Conservation (phyloP, 1,140 invertebrate genomes). For the Saccostrea cuccullata region DNA sequence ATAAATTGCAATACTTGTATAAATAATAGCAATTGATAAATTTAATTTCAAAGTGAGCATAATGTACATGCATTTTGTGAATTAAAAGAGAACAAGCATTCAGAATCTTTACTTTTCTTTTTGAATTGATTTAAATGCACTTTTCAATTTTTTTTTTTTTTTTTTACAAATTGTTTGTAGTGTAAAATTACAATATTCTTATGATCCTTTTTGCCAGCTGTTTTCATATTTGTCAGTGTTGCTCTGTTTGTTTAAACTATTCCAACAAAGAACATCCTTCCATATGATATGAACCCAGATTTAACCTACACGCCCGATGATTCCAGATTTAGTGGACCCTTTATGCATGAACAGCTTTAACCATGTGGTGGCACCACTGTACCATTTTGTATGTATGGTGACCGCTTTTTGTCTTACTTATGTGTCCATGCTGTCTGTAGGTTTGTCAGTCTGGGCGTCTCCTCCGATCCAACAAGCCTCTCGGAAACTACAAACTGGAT, state of each 20-base stretch:
- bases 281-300: not conserved
- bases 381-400: not conserved
- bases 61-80: too few species aligned
- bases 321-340: not conserved
- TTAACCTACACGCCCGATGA: not conserved
- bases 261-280: not conserved
- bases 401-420: not conserved
- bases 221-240: not conserved
- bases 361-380: not conserved
- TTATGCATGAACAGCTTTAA: not conserved
- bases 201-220: too few species aligned
- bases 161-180: too few species aligned
- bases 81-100: too few species aligned
- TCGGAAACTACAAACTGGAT: constrained; percentile 92
- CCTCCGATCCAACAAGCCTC: constrained; percentile 88
- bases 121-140: too few species aligned
- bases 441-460: constrained; percentile 78
- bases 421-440: constrained; percentile 53
- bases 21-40: too few species aligned
- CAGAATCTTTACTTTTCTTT: too few species aligned
- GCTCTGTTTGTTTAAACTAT: not conserved
- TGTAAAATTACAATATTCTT: too few species aligned
- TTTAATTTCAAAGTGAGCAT: too few species aligned
- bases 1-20: not conserved
- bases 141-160: too few species aligned